Evolutionary conservation across 2,888 invertebrate genomes (phyloP).

Genomic region (Acheta domesticus): DNA sequence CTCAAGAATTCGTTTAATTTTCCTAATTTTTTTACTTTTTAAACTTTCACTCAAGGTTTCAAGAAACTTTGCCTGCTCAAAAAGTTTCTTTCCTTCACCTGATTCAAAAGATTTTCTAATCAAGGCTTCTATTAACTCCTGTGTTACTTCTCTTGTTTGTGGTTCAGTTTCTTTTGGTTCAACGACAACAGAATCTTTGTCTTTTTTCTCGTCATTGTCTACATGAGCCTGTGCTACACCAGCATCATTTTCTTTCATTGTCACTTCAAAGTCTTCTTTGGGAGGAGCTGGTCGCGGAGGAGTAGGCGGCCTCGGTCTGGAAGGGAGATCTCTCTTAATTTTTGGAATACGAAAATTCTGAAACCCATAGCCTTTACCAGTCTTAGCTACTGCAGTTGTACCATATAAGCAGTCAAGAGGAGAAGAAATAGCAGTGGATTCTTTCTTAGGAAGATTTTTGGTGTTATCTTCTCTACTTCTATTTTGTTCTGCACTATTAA

Average conservation of each 20-base stretch:
- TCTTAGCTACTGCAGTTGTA: conserved; percentile 46
- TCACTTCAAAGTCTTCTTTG: conserved; percentile 22
- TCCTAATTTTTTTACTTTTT: conserved; percentile 56
- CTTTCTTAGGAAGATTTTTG: background rate
- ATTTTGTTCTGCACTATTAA: background rate
- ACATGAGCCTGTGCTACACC: conserved; percentile 52
- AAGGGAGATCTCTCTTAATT: conserved; percentile 43
- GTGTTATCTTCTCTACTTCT: background rate
- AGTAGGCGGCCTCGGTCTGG: conserved; percentile 36
- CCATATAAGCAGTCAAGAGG: conserved; percentile 53
- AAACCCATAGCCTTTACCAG: conserved; percentile 51
- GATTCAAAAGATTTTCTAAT: conserved; percentile 43
- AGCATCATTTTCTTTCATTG: conserved; percentile 47
- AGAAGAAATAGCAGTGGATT: conserved; percentile 40
- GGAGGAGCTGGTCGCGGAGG: conserved; percentile 25
- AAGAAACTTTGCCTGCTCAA: conserved; percentile 52
- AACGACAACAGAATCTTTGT: conserved; percentile 30
- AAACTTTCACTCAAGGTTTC: conserved; percentile 47
- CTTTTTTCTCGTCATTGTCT: conserved; percentile 43
- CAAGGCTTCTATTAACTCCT: conserved; percentile 43
- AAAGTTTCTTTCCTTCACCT: conserved; percentile 43
- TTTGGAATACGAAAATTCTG: conserved; percentile 57
- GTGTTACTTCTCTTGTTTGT: conserved; percentile 40
- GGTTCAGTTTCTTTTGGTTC: conserved; percentile 31
- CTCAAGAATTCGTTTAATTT: conserved; percentile 56